Base-by-base conservation (phyloP, 2,113 vertebrate species). In the Corydoras maculifer region DNA sequence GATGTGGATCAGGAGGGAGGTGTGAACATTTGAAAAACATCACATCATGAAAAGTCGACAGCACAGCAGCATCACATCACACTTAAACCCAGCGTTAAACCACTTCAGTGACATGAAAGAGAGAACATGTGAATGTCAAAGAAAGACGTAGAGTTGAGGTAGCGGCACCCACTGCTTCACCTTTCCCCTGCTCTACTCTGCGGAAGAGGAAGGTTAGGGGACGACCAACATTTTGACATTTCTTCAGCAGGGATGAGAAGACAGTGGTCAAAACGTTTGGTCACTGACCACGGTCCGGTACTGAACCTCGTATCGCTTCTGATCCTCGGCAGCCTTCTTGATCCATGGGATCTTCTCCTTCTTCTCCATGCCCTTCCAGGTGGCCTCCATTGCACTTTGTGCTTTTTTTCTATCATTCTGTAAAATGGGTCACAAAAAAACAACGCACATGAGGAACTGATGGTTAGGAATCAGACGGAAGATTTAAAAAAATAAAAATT, bases 291-390 rank as follows among this genome's bases (percentile, higher is more conserved):
- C 84, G 58, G 82, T 79, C 62, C 54, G 78, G 81, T 83, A 86
- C 83, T 85, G 73, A 84, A 91, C 90, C 88, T 92, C 91, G 69
- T 91, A 92, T 83, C 91, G 78, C 70, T 91, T 92, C 88, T 92
- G 91, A 82, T 91, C 90, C 77, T 92, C 90, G 0, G 91, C 90
- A 0, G 91, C 91, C 64, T 90, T 91, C 77, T 92, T 92, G 74
- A 92, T 92, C 91, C 91, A 92, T 0, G 86, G 84, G 43, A 92
- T 91, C 78, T 91, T 92, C 82, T 92, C 89, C 69, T 92, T 91
- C 81, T 91, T 92, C 74, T 92, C 91, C 90, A 92, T 90, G 0
- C 86, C 82, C 75, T 88, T 90, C 91, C 91, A 92, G 1, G 88
- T 82, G 0, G 84, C 81, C 59, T 90, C 88, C 86, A 92, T 90